Evolutionary conservation across 1,140 invertebrate genomes (phyloP).

Genomic region (Panagrolaimus sp.): DNA sequence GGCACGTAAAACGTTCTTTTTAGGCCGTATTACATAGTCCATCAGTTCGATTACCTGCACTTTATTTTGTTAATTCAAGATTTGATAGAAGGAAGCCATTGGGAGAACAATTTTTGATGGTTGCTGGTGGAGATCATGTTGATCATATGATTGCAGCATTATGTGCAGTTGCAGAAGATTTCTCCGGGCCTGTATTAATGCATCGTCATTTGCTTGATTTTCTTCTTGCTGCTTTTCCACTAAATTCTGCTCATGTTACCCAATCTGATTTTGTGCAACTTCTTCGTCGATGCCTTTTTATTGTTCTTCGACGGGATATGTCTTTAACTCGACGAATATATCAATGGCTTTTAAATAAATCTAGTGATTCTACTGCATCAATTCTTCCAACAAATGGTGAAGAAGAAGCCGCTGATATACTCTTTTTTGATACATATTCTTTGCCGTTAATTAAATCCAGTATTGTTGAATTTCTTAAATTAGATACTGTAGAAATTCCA

Average conservation of each 20-base stretch:
- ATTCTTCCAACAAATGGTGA: slow-evolving; percentile 41
- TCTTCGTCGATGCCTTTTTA: slow-evolving; percentile 73
- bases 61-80: slow-evolving; percentile 74
- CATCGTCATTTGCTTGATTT: slow-evolving; percentile 81
- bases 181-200: slow-evolving; percentile 76
- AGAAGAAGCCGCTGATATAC: slow-evolving; percentile 55
- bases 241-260: slow-evolving; percentile 74
- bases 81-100: slow-evolving; percentile 76
- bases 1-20: neutral
- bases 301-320: slow-evolving; percentile 81
- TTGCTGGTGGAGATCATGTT: slow-evolving; percentile 68
- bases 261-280: slow-evolving; percentile 72
- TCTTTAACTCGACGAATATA: slow-evolving; percentile 73
- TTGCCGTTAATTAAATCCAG: slow-evolving; percentile 65
- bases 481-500: slow-evolving; percentile 53
- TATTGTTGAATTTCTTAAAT: slow-evolving; percentile 62
- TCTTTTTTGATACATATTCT: slow-evolving; percentile 73
- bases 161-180: slow-evolving; percentile 63
- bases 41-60: slow-evolving; percentile 75
- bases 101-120: slow-evolving; percentile 78
- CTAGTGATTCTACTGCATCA: slow-evolving; percentile 36
- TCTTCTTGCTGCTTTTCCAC: slow-evolving; percentile 75
- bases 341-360: slow-evolving; percentile 54
- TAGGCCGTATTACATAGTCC: slow-evolving; percentile 73
- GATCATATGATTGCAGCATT: slow-evolving; percentile 70